Evolutionary conservation across 2,113 vertebrate species (phyloP), one percentile per base, ranked within the genome.

Genomic region (Columbina picui): DNA sequence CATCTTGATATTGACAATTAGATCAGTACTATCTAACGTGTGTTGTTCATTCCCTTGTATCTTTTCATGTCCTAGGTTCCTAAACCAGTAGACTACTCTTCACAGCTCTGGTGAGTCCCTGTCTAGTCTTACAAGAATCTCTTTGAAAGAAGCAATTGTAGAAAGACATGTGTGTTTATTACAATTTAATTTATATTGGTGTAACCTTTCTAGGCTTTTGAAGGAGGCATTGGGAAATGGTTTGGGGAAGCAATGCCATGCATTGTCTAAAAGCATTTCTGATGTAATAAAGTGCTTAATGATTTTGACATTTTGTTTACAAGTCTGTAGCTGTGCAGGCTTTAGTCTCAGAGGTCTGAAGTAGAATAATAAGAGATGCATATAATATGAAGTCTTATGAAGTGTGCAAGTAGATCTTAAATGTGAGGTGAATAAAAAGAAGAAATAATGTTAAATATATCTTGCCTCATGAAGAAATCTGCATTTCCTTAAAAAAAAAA

Each of bases 31-130:
- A 3, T 47, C 17, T 65, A 38, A n/a, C 73, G 63, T 39, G 30
- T 50, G 8, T 11, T 38, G 25, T 49, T 94, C n/a, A 52, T 96
- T 97, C 61, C 95, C 9, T 93, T 90, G 82, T 89, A 41, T 94
- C 52, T 97, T 93, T 85, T 97, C 29, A 30, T 80, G 30, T 81
- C 38, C 52, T 98, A 99, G 99, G 99, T 99, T 45, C 99, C 99
- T 50, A 99, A 99, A 94, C 99, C 99, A 52, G 98, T 99, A 38
- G 99, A 99, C 97, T 99, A 99, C 97, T 99, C 99, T 92, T 98
- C 98, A 59, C 99, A 99, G 14, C 96, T 98, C 7, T 99, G 99
- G 99, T 99, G 98, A 92, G 99, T 98, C 85, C 30, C 89, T 88
- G 52, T 91, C 64, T 30, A 76, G 16, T 67, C 36, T 78, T 67